phyloP scores from a whole-genome alignment of 2,797 vertebrate species.

The Parambassis ranga region DNA sequence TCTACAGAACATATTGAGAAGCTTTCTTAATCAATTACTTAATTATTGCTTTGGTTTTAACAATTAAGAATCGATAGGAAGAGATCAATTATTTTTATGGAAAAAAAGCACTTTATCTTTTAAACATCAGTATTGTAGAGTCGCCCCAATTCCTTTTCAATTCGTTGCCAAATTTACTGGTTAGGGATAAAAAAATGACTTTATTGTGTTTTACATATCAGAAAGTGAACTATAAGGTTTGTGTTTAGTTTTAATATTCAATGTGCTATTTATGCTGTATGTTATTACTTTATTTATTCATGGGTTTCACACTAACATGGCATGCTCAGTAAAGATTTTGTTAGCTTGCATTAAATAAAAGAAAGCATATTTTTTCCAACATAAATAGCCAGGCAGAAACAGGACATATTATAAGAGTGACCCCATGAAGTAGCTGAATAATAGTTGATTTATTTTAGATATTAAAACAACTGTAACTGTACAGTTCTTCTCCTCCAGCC shows the following conservation, averaged over 20 bases:
- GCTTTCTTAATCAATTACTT: slow-evolving; percentile 30
- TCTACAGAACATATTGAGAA: slow-evolving; percentile 35
- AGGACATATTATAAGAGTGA: slow-evolving; percentile 9
- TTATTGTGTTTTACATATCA: slow-evolving; percentile 43
- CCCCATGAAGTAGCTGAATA: slow-evolving; percentile 36
- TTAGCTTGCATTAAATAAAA: slow-evolving; percentile 34
- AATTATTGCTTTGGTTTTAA: slow-evolving; percentile 38
- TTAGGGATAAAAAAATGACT: slow-evolving; percentile 9
- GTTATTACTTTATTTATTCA: slow-evolving; percentile 80
- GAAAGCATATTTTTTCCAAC: slow-evolving; percentile 5
- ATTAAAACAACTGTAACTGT: slow-evolving; percentile 58
- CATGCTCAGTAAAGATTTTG: slow-evolving; percentile 46
- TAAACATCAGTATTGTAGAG: slow-evolving; percentile 75
- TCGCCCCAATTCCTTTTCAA: slow-evolving; percentile 21
- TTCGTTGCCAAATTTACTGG: slow-evolving; percentile 20
- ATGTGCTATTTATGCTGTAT: slow-evolving; percentile 73
- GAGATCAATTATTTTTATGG: slow-evolving; percentile 54
- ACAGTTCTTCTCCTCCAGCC: slow-evolving; percentile 24
- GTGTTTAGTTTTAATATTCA: slow-evolving; percentile 59
- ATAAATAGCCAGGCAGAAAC: slow-evolving; percentile 10
- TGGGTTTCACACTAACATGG: slow-evolving; percentile 53
- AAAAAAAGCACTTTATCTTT: slow-evolving; percentile 83
- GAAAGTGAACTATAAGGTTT: slow-evolving; percentile 47
- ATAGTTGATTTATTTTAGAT: slow-evolving; percentile 47
- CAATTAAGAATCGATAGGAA: slow-evolving; percentile 43